Evolutionary conservation across 2,113 vertebrate species (phyloP), one percentile per base, ranked within the genome.

Genomic region (Hippoglossus stenolepis): DNA sequence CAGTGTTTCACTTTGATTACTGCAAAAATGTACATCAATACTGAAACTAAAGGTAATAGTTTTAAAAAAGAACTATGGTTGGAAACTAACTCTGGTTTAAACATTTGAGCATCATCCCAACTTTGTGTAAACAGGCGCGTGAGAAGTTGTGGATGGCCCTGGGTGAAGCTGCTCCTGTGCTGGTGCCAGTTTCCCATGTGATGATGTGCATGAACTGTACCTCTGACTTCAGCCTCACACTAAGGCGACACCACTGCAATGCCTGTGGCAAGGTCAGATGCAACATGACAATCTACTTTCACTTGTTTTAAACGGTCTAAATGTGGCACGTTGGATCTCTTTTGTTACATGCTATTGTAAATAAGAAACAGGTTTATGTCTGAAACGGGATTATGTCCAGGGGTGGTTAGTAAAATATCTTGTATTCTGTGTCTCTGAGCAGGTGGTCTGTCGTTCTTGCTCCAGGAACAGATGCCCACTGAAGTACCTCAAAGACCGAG

Each of bases 201-300:
- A 95, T 96, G 94, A 97, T 97, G 96, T 99, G 98, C 90, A 99
- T 99, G 97, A 97, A 97, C 92, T 99, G 98, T 4, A 95, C 96
- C 61, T 94, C 96, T 26, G 97, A 98, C 90, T 99, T 99, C 80
- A 97, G 96, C 53, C 96, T 99, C 74, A 98, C 97, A 0, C 92
- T 98, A 84, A 93, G 98, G 82, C 92, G 97, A 31, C 97, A 98
- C 70, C 97, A 99, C 79, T 99, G 97, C 86, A 96, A 98, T 0
- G 97, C 97, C 24, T 99, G 98, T 2, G 98, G 98, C 67, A 99
- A 99, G 97, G 98, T 99, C 75, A 75, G 79, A 65, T 1, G 23
- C 66, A 35, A 24, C 26, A 12, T 31, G 9, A 5, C 11, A 49
- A 49, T 18, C 45, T 6, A 5, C 1, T 28, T 28, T 40, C 38